Base-by-base conservation (phyloP, 2,888 invertebrate species). In the Netelia virgata region DNA sequence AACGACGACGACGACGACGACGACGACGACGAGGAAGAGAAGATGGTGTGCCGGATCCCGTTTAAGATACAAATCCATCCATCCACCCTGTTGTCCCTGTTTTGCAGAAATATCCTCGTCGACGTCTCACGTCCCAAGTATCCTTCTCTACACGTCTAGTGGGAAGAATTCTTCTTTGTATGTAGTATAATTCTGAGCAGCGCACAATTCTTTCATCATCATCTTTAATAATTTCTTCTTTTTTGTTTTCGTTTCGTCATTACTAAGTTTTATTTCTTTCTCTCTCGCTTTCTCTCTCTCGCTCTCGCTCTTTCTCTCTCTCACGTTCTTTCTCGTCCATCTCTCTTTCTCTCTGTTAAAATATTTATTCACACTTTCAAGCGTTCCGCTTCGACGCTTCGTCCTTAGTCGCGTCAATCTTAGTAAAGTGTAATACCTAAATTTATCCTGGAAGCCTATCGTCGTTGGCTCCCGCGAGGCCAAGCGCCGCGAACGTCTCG, bases 401-500 rank as follows among this genome's bases (percentile, higher is more conserved):
- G 69, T 68, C 41, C 75, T 73, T 36, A 64, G 61, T 70, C 76
- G 81, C 89, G 88, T 90, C 88, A 90, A 36, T 87, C 90, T 90
- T 92, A 92, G 90, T 91, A 91, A 36, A 91, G 91, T 90, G 90
- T 92, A 91, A 91, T 91, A 92, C 89, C 91, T 92, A 92, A 92
- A 92, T 90, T 93, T 92, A 92, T 92, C 91, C 91, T 93, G 93
- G 93, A 93, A 93, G 93, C 93, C 92, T 93, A 92, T 91, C 91
- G 74, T 87, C 83, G 80, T 80, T 82, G 74, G 81, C 74, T 76
- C 70, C 69, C 83, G 79, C 84, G 84, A 82, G 81, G 74, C 69
- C 78, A 70, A 74, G 64, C 84, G 64, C 74, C 70, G 74, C 82
- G 70, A 82, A 84, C 82, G 83, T 85, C 74, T 23, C 63, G 14